These are phyloP conservation scores for Aphrophora alni DNA, from an alignment of 2,888 invertebrate genomes.

Conservation along the genomic window DNA sequence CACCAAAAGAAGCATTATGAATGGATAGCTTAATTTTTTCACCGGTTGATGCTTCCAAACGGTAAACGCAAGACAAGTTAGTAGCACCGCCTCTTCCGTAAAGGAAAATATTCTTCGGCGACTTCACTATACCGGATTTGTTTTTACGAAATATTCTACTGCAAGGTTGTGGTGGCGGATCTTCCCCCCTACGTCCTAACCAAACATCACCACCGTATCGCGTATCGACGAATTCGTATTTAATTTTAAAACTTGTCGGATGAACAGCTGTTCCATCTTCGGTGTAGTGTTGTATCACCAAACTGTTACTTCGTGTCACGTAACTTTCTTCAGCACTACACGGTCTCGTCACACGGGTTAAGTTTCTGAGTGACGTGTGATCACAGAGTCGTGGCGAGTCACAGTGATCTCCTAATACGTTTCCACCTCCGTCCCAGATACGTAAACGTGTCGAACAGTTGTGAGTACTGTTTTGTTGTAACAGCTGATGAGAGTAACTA, in stretches of 20 bases:
- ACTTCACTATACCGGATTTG: constrained; percentile 57
- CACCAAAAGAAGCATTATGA: constrained; percentile 76
- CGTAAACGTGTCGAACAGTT: constrained; percentile 72
- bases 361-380: constrained; percentile 75
- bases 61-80: constrained; percentile 77
- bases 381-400: constrained; percentile 83
- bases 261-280: constrained; percentile 80
- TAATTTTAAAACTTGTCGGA: constrained; percentile 69
- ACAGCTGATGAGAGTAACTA: constrained; percentile 80
- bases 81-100: constrained; percentile 83
- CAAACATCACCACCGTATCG: constrained; percentile 73
- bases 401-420: constrained; percentile 70
- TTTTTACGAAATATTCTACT: constrained; percentile 42
- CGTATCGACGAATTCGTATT: constrained; percentile 84
- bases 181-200: constrained; percentile 59
- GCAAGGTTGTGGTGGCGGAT: constrained; percentile 54
- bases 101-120: constrained; percentile 75
- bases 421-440: constrained; percentile 72
- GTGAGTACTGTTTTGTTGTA: constrained; percentile 54
- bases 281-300: constrained; percentile 57
- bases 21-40: constrained; percentile 67
- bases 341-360: constrained; percentile 77
- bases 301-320: constrained; percentile 61
- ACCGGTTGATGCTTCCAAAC: constrained; percentile 68
- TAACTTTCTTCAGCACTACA: constrained; percentile 83